phyloP scores from a whole-genome alignment of 37 sponge, comb jelly and placozoan genomes.

The Halichondria panicea region DNA sequence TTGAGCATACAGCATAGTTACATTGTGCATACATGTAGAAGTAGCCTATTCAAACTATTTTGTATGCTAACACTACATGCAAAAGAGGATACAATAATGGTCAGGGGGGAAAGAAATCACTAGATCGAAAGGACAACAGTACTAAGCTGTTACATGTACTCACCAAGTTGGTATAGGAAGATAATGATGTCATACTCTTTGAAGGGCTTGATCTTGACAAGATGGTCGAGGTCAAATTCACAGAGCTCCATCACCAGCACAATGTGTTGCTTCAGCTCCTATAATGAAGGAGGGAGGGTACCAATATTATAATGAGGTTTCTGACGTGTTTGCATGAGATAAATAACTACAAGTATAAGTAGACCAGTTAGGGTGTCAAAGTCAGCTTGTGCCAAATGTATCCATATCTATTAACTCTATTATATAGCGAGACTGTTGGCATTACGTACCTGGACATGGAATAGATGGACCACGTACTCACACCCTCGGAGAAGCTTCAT shows the following conservation, averaged over 20 bases:
- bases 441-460: conserved; percentile 55
- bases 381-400: background rate
- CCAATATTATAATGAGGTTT: no score
- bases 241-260: conserved; percentile 90
- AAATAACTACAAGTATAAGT: background rate
- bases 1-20: no score
- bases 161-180: conserved; percentile 78
- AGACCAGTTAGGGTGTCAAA: background rate
- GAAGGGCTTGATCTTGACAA: conserved; percentile 73
- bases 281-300: background rate
- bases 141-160: conserved; percentile 3
- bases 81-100: background rate
- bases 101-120: background rate
- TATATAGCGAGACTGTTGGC: background rate
- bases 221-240: conserved; percentile 85
- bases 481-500: conserved; percentile 59
- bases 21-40: background rate
- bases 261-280: conserved; percentile 66
- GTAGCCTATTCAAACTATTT: no score
- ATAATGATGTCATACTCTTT: conserved; percentile 54
- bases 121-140: background rate
- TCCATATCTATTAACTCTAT: background rate
- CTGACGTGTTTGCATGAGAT: background rate
- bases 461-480: conserved; percentile 71
- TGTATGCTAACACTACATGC: background rate